Base-by-base conservation (phyloP, 2,113 vertebrate species). In the Coregonus clupeaformis region DNA sequence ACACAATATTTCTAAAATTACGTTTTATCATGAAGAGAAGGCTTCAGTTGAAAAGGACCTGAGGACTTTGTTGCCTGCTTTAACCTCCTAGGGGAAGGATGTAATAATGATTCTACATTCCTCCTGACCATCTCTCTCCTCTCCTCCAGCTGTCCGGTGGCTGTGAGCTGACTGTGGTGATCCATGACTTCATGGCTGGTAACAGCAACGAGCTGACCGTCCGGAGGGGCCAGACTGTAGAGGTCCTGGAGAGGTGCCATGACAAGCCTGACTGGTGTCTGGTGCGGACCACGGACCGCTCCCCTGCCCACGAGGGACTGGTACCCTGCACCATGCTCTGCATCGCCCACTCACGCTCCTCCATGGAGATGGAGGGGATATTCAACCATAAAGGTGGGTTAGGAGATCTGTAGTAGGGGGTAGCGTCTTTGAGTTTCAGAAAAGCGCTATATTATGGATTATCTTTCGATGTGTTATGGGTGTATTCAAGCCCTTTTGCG, bases 341-440 rank as follows among this genome's bases (percentile, higher is more conserved):
- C 90, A 98, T 99, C 13, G 98, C 98, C 55, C 98, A 99, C 77
- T 99, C 98, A 0, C 92, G 98, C 70, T 99, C 97, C 6, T 98
- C 97, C 77, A 98, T 99, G 97, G 98, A 99, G 86, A 98, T 99
- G 97, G 98, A 99, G 84, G 98, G 98, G 69, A 98, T 99, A 88
- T 99, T 97, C 84, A 99, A 99, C 91, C 97, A 99, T 91, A 99
- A 98, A 97, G 97, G 98, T 98, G 91, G 89, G 16, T 57, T 6
- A 16, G 62, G 12, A 9, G 9, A 3, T 3, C 27, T 16, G 45
- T 1, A 36, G 32, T 36, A 36, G 45, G 16, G n/a, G 1, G 16
- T 4, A 59, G 32, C 6, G n/a, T 24, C 32, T 27, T 1, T 20
- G 67, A 20, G 69, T 25, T 24, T 32, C 13, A n/a, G 18, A 25